Evolutionary conservation across 2,888 invertebrate genomes (phyloP), one percentile per base, ranked within the genome.

Genomic region (Agonum fuliginosum): DNA sequence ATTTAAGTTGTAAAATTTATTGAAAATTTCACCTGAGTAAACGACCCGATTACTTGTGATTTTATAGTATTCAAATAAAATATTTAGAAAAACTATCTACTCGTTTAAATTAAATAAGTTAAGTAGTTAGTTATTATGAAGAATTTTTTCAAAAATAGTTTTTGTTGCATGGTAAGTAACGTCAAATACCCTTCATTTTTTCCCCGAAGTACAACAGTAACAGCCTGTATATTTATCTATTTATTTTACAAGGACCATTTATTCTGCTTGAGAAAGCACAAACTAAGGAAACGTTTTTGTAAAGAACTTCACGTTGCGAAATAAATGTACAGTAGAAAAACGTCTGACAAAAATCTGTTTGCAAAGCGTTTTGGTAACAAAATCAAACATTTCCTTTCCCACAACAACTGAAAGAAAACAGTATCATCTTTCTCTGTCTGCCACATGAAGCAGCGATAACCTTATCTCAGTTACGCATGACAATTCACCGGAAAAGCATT

Each of bases 381-480:
- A 54, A 54, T 54, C 54, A 54, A 54, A 54, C 54, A 54, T 54
- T 54, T 54, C 54, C 54, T 54, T 19, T 54, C 1, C 24, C 54
- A 10, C 62, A 62, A 54, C 22, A 54, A 54, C 20, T 37, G 19
- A 62, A 30, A 62, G 62, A 37, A 62, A 30, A 62, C 34, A 62
- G 17, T 54, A 54, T 24, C 24, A 54, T 62, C 34, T 62, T 34
- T 62, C 62, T 62, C n/a, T 17, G 34, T 34, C 62, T 12, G 14
- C 14, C 34, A 20, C 30, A 62, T 0, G 34, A 17, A 17, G 4
- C 12, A 8, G 17, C 62, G 19, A 62, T 62, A 62, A 62, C 34
- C 34, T 62, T 62, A 62, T 62, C 62, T 62, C 62, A 34, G 30
- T 62, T 62, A 14, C 62, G 34, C 62, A 34, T 62, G 34, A 54